Evolutionary conservation across 2,888 invertebrate species (phyloP).

Genomic region (Himalopsyche japonica): DNA sequence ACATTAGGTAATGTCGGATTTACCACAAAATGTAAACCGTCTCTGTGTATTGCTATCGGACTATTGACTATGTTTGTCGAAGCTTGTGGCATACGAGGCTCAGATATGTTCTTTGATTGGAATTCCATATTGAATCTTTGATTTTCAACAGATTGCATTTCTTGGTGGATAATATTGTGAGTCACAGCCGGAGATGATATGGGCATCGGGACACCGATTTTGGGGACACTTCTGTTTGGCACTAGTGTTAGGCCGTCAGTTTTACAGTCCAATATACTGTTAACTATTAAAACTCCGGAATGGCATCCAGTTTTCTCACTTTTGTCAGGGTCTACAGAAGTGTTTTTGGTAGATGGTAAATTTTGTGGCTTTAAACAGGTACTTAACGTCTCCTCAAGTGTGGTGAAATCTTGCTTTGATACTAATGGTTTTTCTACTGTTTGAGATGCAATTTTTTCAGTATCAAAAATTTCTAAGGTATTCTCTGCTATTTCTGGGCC

Average conservation of each 20-base stretch:
- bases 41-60: constrained; percentile 22
- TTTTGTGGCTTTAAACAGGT: neutral
- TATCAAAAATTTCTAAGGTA: neutral
- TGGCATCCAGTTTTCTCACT: constrained; percentile 9
- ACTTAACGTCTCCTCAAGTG: neutral
- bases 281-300: constrained; percentile 31
- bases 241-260: constrained; percentile 47
- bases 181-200: constrained; percentile 52
- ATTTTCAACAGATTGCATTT: constrained; percentile 4
- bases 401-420: neutral
- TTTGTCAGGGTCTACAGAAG: constrained; percentile 8
- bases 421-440: neutral
- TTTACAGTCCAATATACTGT: constrained; percentile 16
- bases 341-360: neutral
- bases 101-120: neutral
- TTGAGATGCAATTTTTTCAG: neutral
- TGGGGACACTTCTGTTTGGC: constrained; percentile 50
- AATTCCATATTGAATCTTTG: neutral
- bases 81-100: neutral
- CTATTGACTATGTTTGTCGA: neutral
- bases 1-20: constrained; percentile 23
- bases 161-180: neutral
- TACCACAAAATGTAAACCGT: constrained; percentile 26
- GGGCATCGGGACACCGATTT: constrained; percentile 57
- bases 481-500: neutral